phyloP scores from a whole-genome alignment of 2,113 vertebrate species.

The Actinemys pallida region DNA sequence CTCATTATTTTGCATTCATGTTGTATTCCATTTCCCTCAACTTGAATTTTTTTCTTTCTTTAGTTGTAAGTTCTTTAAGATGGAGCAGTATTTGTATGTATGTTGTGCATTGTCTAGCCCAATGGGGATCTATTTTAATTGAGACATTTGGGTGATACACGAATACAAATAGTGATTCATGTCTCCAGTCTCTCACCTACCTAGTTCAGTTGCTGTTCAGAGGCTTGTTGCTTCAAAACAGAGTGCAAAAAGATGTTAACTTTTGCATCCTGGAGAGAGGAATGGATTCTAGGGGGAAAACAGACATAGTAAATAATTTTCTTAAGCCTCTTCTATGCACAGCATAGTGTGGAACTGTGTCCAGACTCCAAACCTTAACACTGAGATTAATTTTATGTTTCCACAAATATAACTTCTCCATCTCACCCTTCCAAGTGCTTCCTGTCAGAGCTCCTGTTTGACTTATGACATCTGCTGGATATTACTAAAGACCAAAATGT shows the following conservation, averaged over 20 bases:
- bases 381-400: slow-evolving; percentile 1
- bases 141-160: neutral
- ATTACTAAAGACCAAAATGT: neutral
- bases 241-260: neutral
- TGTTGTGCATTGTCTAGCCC: neutral
- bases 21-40: rapidly evolving
- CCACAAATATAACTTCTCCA: neutral
- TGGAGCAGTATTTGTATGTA: neutral
- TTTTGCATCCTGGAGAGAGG: neutral
- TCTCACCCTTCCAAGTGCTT: neutral
- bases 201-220: neutral
- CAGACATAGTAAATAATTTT: neutral
- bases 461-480: neutral
- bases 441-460: neutral
- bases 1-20: rapidly evolving
- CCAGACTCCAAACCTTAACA: neutral
- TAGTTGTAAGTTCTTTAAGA: rapidly evolving
- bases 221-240: neutral
- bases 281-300: neutral
- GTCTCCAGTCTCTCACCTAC: rapidly evolving
- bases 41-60: neutral
- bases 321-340: neutral
- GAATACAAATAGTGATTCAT: neutral
- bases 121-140: neutral
- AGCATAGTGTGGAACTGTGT: neutral